Base-by-base conservation (phyloP, 1,140 invertebrate genomes). In the Tetramorium simillimum region DNA sequence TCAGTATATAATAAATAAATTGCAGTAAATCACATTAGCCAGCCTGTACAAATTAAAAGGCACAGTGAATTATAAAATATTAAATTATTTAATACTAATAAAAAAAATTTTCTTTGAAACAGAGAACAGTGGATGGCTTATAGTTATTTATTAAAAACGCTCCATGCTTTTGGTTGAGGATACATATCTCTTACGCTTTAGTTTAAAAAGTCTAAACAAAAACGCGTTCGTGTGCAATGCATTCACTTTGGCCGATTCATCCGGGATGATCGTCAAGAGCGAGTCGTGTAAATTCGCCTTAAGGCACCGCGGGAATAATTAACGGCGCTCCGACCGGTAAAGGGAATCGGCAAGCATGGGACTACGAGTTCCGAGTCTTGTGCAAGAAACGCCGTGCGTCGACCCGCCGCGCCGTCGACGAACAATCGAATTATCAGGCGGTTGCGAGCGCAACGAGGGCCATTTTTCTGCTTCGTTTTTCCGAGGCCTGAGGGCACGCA, bases 371-470 rank as follows among this genome's bases (percentile, higher is more conserved):
- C 37, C 70, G 69, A 18, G 53, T 62, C 65, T 46, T 43, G 80
- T 43, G 73, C 65, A 86, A 89, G 87, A 37, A 89, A 78, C 53
- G 7, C 33, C 46, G n/a, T 49, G 77, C 70, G 46, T 33, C 80
- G 40, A 53, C 40, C 56, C 46, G 80, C 12, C 40, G 40, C 40
- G 40, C 40, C 40, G 46, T 9, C 28, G 46, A 77, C 73, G 86
- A 88, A 89, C 88, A 89, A 89, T 89, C 81, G 88, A 89, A 89
- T 89, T 89, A 89, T 89, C 88, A 86, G 87, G 67, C 81, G 88
- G 88, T 89, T 89, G 81, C 88, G 43, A 85, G 78, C 46, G 86
- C 70, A 88, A 89, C 86, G 63, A 73, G 86, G 58, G 73, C 88
- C 72, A 89, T 89, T 89, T 89, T 89, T 89, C 88, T 69, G 87